phyloP scores from a whole-genome alignment of 2,113 vertebrate genomes.

The Pterophyllum scalare region DNA sequence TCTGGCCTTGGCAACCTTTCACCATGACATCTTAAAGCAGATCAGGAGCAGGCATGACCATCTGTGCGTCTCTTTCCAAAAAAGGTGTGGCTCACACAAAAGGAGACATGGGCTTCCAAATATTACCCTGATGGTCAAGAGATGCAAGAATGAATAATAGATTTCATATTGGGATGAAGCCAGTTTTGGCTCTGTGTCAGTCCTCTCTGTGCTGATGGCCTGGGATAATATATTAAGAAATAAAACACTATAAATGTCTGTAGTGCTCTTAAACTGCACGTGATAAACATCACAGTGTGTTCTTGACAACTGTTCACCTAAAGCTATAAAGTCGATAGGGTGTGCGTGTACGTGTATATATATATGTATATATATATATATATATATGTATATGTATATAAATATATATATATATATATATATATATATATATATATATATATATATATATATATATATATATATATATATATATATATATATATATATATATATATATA shows the following conservation, averaged over 20 bases:
- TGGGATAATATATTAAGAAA: background rate
- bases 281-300: background rate
- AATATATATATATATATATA: too few species aligned
- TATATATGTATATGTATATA: too few species aligned
- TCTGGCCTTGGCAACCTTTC: slow-evolving; percentile 48
- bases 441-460: too few species aligned
- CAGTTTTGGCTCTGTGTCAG: slow-evolving; percentile 40
- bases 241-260: background rate
- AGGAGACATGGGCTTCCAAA: slow-evolving; percentile 17
- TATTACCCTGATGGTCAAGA: slow-evolving; percentile 33
- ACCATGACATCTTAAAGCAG: slow-evolving; percentile 39
- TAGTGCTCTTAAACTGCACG: background rate
- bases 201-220: slow-evolving; percentile 18
- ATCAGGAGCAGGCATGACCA: slow-evolving; percentile 30
- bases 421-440: too few species aligned
- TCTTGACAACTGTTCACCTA: background rate
- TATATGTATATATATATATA: too few species aligned
- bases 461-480: too few species aligned
- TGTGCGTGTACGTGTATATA: too few species aligned
- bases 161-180: slow-evolving; percentile 44
- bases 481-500: too few species aligned
- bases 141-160: slow-evolving; percentile 57
- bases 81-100: slow-evolving; percentile 29
- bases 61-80: slow-evolving; percentile 32
- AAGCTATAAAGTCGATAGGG: background rate